A percentile compares a stretch with the other conserved stretches of the same genome.
Conservation (phyloP, 2,797 vertebrate species). For the Lithobates pipiens region DNA sequence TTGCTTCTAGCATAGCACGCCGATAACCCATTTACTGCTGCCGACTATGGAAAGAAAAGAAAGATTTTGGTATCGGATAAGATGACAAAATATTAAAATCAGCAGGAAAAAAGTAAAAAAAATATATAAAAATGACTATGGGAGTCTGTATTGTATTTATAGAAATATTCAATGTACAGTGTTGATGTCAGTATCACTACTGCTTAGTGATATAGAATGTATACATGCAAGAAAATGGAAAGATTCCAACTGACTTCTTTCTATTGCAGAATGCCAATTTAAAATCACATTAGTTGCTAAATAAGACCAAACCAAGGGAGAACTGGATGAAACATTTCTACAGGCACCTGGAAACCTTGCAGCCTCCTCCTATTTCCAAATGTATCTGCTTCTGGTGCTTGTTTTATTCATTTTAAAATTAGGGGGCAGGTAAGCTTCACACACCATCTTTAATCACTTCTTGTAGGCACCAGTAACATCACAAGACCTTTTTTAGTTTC, state of each 20-base stretch:
- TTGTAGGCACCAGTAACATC: no score
- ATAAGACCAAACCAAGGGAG: background rate
- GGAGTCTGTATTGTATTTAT: background rate
- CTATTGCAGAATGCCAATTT: background rate
- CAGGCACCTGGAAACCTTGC: background rate
- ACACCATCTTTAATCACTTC: no score
- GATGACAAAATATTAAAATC: constrained; percentile 4
- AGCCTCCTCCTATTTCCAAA: background rate
- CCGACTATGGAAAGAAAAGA: background rate
- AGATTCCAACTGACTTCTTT: background rate
- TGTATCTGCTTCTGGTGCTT: background rate
- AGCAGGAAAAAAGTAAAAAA: background rate
- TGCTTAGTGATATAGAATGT: background rate
- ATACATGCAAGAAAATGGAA: background rate
- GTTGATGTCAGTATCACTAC: background rate
- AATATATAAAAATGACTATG: background rate
- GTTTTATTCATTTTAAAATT: no score
- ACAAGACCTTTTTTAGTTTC: no score
- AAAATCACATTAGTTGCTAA: background rate
- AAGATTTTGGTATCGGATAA: background rate
- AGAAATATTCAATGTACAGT: background rate
- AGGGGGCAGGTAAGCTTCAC: no score
- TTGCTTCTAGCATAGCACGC: constrained; percentile 30
- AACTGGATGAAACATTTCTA: background rate
- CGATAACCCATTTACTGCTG: constrained; percentile 45